A percentile compares a stretch with the other conserved stretches of the same genome.
These are phyloP conservation scores for Acanthochromis polyacanthus DNA, from an alignment of 2,113 vertebrate genomes.

Conservation along the genomic window DNA sequence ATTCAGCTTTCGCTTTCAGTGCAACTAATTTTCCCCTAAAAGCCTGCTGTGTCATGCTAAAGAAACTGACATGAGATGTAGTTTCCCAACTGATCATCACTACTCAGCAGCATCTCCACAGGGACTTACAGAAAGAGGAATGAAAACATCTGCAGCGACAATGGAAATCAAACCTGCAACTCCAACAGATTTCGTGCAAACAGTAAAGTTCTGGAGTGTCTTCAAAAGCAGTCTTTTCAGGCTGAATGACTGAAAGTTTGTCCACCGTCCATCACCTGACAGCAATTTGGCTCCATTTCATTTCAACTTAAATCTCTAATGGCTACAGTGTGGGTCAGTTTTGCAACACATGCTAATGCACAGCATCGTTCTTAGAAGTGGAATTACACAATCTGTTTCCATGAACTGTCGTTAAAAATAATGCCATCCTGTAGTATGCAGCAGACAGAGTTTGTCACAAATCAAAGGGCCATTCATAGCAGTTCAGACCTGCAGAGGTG, in stretches of 20 bases:
- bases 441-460: not conserved
- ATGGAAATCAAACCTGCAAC: not conserved
- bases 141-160: not conserved
- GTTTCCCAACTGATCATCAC: slow-evolving; percentile 21
- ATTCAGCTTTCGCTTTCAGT: slow-evolving; percentile 42
- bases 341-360: not conserved
- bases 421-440: not conserved
- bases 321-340: not conserved
- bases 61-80: slow-evolving; percentile 4
- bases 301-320: not conserved
- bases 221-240: not conserved
- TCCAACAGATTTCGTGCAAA: not conserved
- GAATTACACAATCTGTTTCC: slow-evolving; percentile 16
- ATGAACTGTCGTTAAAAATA: not conserved
- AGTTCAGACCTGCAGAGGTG: not conserved
- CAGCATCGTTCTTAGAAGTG: not conserved
- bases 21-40: not conserved
- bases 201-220: not conserved
- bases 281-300: not conserved
- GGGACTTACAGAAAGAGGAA: slow-evolving; percentile 6
- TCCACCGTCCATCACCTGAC: no score
- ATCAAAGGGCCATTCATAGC: not conserved
- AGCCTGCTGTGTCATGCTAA: slow-evolving; percentile 65
- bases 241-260: not conserved
- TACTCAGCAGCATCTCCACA: slow-evolving; percentile 17